phyloP scores from a whole-genome alignment of 2,797 vertebrate species.

The Gallirallus australis region DNA sequence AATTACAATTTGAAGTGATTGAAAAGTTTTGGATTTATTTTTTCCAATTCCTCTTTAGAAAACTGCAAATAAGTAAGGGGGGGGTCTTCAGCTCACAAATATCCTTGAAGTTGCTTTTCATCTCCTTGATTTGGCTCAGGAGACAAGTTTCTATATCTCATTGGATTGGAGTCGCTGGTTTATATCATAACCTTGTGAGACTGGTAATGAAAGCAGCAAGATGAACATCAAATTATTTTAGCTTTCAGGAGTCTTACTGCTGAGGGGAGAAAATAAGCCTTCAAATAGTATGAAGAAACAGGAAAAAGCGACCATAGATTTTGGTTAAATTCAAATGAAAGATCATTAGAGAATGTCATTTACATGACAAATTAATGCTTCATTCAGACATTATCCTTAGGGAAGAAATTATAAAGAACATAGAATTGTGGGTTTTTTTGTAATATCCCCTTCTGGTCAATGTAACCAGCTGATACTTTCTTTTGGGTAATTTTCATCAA shows the following conservation, averaged over 20 bases:
- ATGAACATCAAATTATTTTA: slow-evolving; percentile 38
- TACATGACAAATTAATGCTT: background rate
- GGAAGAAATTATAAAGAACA: background rate
- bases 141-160: background rate
- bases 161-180: background rate
- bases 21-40: background rate
- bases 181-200: background rate
- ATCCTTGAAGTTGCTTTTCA: slow-evolving; percentile 40
- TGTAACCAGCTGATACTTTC: background rate
- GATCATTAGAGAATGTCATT: background rate
- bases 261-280: background rate
- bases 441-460: background rate
- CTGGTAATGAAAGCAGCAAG: background rate
- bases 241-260: background rate
- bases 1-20: background rate
- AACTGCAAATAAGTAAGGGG: background rate
- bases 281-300: background rate
- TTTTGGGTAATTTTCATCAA: background rate
- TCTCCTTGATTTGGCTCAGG: slow-evolving; percentile 15
- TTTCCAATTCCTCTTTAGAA: background rate
- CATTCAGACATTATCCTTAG: background rate
- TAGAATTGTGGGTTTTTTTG: fast-evolving
- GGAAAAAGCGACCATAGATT: background rate
- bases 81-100: background rate
- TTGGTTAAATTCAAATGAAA: background rate